Conservation (phyloP, 2,797 vertebrate genomes). For the Oryzias dopingdopingensis region DNA sequence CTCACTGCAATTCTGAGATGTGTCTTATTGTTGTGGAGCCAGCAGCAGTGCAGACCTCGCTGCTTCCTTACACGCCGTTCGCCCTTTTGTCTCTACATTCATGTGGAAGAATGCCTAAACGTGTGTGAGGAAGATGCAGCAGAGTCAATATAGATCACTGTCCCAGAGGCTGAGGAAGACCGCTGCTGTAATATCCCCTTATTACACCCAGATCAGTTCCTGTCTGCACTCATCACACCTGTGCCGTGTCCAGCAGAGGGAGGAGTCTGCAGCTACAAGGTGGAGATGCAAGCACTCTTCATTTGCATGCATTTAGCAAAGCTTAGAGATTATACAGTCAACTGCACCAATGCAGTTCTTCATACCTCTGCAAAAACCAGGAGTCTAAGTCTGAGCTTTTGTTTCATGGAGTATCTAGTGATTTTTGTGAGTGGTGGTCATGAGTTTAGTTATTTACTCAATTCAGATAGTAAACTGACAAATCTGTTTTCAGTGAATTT, state of each 20-base stretch:
- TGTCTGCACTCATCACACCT: conserved; percentile 66
- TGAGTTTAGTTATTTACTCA: too few relatives aligned
- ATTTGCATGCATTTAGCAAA: conserved; percentile 15
- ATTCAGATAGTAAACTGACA: too few relatives aligned
- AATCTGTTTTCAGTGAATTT: too few relatives aligned
- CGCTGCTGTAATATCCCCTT: conserved; percentile 77
- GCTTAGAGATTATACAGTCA: conserved; percentile 1
- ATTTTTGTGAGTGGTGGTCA: too few relatives aligned
- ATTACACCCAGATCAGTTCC: conserved; percentile 76
- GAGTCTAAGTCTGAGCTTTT: too few relatives aligned
- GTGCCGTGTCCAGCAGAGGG: not conserved
- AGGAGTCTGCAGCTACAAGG: not conserved
- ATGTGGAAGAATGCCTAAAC: conserved; percentile 13
- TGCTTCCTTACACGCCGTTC: conserved; percentile 2
- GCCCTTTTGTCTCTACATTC: conserved; percentile 9
- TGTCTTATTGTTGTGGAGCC: conserved; percentile 1
- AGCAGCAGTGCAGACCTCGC: not conserved
- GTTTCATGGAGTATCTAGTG: too few relatives aligned
- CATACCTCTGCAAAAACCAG: too few relatives aligned
- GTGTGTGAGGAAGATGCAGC: conserved; percentile 28
- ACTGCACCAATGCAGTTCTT: too few relatives aligned
- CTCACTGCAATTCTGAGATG: not conserved
- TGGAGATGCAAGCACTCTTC: conserved; percentile 45
- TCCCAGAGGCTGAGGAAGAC: conserved; percentile 77
- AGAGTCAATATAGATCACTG: conserved; percentile 72